Base-by-base conservation (phyloP, 2,797 vertebrate species). In the Spinus pinus region DNA sequence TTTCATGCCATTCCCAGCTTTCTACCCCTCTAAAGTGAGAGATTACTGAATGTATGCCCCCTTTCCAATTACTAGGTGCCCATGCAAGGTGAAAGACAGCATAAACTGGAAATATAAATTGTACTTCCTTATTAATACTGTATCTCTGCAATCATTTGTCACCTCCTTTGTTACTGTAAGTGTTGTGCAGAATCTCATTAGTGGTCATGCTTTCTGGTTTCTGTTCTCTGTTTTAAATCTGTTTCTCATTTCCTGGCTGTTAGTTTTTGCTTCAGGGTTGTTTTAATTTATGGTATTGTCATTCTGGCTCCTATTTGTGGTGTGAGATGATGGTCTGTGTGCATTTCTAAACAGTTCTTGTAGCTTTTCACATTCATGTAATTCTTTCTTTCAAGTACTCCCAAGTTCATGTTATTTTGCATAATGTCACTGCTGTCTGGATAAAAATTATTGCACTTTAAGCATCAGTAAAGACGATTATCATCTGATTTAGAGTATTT, bases 151-250 rank as follows among this genome's bases (percentile, higher is more conserved):
- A 72, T 95, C 65, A 62, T 94, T 94, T 96, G 79, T 94, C 93
- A 95, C 77, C 62, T 95, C 41, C 72, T 97, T 93, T 94, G 93
- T 94, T 93, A 95, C 92, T 69, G 51, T 93, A 94, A 96, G 70
- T 93, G 87, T 69, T 88, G 89, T 90, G 77, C 58, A 88, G 73
- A 94, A 90, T 94, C 95, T 97, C 93, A 83, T 94, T 96, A 96
- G 84, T 89, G 93, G 92, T 96, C 94, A 96, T 94, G 95, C 92
- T 97, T 95, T 96, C 92, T 96, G 94, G 58, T 96, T 96, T 93
- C 93, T 95, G 70, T 79, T 92, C 94, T 86, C 84, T 81, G 51
- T 86, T 95, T 96, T 93, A 93, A 96, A 95, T 95, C 88, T 94
- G 91, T 91, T 96, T 93, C 93, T 90, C 89, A 90, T 97, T 96